Base-by-base conservation (phyloP, 2,797 vertebrate species). In the Tenualosa ilisha region DNA sequence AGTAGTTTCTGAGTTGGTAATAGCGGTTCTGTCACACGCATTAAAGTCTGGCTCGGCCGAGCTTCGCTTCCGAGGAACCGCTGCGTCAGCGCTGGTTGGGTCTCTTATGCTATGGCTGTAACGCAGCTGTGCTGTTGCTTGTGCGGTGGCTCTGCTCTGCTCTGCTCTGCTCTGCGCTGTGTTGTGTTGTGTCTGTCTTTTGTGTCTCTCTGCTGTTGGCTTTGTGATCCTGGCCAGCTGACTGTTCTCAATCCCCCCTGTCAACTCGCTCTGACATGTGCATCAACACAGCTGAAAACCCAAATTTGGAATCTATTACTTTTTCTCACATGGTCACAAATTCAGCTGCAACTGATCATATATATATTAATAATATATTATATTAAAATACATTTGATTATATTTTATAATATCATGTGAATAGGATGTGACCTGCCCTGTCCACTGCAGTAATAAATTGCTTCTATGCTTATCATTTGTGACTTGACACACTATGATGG, bases 201-300 rank as follows among this genome's bases (percentile, higher is more conserved):
- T 81, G 49, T 24, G 9, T 81, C n/a, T 90, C 91, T 92, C 91
- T 92, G 92, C 92, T 93, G 82, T 79, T n/a, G 6, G n/a, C 59
- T 9, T 24, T n/a, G n/a, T 24, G 5, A 8, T n/a, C n/a, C n/a
- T 24, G 59, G 59, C 59, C 22, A 24, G 59, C 22, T 61, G 59
- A 6, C 59, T 63, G 8, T 63, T 63, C 59, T 63, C n/a, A 9
- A 24, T 63, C 59, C 22, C 59, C 31, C 9, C 6, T 24, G 59
- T 63, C 59, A 63, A 63, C 59, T 63, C 59, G 9, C 22, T 24
- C 59, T 63, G n/a, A 63, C 59, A 63, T 24, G 11, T 24, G n/a
- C n/a, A 63, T 4, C 17, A 56, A 56, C 20, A 22, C 17, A 56
- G 54, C 20, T 56, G 4, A 17, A 20, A 20, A 56, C 22, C 17